These are phyloP conservation scores for Drosophila teissieri DNA, from an alignment of 1,140 invertebrate genomes.

Conservation along the genomic window DNA sequence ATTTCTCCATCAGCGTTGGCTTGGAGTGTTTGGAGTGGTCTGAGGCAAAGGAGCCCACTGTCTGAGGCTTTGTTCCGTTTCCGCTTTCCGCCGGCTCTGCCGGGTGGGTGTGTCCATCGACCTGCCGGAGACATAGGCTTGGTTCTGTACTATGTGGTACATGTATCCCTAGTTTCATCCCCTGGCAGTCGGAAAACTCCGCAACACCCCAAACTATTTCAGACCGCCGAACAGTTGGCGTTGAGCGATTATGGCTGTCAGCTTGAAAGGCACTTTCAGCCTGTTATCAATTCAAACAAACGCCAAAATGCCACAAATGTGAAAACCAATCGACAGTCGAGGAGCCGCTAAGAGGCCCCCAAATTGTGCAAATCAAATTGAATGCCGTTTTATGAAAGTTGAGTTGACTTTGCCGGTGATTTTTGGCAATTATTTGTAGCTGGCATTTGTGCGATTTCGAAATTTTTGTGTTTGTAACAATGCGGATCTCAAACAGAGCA, in stretches of 20 bases:
- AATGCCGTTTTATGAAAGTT: constrained; percentile 76
- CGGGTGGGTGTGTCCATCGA: constrained; percentile 66
- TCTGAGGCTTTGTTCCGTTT: constrained; percentile 75
- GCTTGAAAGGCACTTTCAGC: constrained; percentile 62
- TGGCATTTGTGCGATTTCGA: constrained; percentile 70
- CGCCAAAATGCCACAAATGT: constrained; percentile 43
- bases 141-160: constrained; percentile 6
- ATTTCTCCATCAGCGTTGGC: constrained; percentile 63
- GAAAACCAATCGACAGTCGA: constrained; percentile 27
- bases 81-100: constrained; percentile 43
- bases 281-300: constrained; percentile 60
- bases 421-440: constrained; percentile 64
- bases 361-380: constrained; percentile 68
- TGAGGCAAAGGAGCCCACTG: constrained; percentile 25
- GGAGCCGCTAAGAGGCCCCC: constrained; percentile 29
- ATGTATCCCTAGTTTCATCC: constrained; percentile 8
- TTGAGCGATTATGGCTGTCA: constrained; percentile 78
- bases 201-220: constrained; percentile 18
- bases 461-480: constrained; percentile 52
- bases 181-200: constrained; percentile 8
- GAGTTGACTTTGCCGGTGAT: constrained; percentile 35
- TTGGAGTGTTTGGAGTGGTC: constrained; percentile 47
- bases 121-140: constrained; percentile 56
- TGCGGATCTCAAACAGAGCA: constrained; percentile 57
- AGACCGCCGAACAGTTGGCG: constrained; percentile 25